Base-by-base conservation (phyloP, 2,113 vertebrate genomes). In the Pygathrix nemaeus region DNA sequence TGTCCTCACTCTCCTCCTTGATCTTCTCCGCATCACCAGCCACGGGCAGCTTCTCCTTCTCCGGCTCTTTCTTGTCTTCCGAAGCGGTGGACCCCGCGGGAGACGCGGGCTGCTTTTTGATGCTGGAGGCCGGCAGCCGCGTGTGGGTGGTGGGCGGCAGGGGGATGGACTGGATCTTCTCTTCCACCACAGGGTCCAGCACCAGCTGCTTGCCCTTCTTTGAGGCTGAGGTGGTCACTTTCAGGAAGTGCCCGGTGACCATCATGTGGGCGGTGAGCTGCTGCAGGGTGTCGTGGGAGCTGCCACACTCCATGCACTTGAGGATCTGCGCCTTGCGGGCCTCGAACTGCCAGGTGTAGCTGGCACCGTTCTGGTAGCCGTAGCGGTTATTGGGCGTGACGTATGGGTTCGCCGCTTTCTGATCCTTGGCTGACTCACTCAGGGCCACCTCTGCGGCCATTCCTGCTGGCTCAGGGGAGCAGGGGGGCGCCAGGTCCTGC, bases 231-330 rank as follows among this genome's bases (percentile, higher is more conserved):
- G 99, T 99, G 32, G 99, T 99, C 89, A 99, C 99, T 98, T 99
- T 99, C 72, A 99, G 97, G 98, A 99, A 99, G 98, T 99, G 99
- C 93, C 99, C 99, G 0, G 99, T 99, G 98, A 99, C 99, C 99
- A 99, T 99, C 99, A 99, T 99, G 97, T 99, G 99, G 96, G 99
- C 99, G 1, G 99, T 99, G 95, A 99, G 99, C 98, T 99, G 99
- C 97, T 99, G 99, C 98, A 99, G 98, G 85, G 99, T 99, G 93
- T 99, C 99, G 50, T 99, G 99, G 59, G 99, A 99, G 98, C 99
- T 99, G 93, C 99, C 99, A 7, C 99, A 99, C 97, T 99, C 99
- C 99, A 99, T 99, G 98, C 99, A 99, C 98, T 99, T 99, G 72
- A 99, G 99, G 98, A 99, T 99, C 98, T 99, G 99, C 43, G 99